phyloP scores from a whole-genome alignment of 53 echinoderm and acorn worm genomes.

The Luidia sarsii region DNA sequence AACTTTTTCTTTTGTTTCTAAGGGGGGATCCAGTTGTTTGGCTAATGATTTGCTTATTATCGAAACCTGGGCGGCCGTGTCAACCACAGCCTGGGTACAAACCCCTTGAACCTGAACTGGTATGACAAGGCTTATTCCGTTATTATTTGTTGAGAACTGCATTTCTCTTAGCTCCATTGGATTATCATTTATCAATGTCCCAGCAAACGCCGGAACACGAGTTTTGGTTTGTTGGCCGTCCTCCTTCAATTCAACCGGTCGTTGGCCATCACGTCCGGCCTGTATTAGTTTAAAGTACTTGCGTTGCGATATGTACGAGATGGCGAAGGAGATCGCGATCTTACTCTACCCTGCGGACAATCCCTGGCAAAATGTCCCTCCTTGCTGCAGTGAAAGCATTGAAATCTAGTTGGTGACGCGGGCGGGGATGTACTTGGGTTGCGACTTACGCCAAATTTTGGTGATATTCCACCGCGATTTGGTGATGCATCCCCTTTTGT shows the following conservation, averaged over 20 bases:
- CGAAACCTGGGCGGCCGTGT: constrained; percentile 6
- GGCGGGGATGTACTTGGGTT: not conserved
- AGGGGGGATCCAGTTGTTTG: too few species aligned
- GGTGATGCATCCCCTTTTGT: not conserved
- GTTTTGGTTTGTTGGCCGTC: not conserved
- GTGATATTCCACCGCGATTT: too few species aligned
- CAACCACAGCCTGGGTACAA: not conserved
- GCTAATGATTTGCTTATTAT: too few species aligned
- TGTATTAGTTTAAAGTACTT: not conserved
- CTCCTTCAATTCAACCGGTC: not conserved
- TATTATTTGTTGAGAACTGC: not conserved
- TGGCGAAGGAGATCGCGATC: not conserved
- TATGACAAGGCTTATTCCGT: constrained; percentile 11
- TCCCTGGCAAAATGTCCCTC: not conserved
- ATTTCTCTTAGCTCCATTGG: not conserved
- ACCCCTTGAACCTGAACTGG: not conserved
- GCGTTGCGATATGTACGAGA: not conserved
- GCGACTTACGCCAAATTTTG: not conserved
- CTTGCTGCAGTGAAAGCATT: not conserved
- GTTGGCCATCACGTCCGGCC: constrained; percentile 1
- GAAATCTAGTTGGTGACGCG: not conserved
- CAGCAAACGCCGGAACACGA: not conserved
- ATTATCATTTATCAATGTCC: too few species aligned
- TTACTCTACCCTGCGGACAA: not conserved
- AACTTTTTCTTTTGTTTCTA: too few species aligned